Conservation (phyloP, 2,113 vertebrate species). For the Uropsilus gracilis region DNA sequence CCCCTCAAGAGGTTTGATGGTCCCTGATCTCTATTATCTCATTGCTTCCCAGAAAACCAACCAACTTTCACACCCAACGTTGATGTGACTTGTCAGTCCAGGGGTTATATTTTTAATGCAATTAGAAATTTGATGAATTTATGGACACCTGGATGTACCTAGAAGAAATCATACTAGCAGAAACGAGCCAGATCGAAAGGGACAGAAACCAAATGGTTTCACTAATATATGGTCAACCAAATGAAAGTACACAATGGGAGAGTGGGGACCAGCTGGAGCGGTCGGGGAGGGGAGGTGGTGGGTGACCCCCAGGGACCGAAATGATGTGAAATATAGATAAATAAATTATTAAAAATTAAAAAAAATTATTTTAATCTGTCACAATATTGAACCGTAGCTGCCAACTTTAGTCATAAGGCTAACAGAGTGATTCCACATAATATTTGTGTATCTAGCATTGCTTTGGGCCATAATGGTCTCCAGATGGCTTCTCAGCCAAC, state of each 20-base stretch:
- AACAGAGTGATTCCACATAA: neutral
- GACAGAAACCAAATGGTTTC: no score
- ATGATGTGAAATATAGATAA: no score
- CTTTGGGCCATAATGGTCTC: neutral
- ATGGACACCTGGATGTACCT: no score
- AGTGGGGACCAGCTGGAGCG: no score
- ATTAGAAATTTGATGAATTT: no score
- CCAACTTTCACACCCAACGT: conserved; percentile 7
- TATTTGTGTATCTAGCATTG: conserved; percentile 38
- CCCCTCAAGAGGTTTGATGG: neutral
- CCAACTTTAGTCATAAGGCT: conserved; percentile 29
- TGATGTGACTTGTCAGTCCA: neutral
- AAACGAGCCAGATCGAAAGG: no score
- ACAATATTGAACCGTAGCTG: conserved; percentile 44
- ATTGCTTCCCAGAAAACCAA: conserved; percentile 8
- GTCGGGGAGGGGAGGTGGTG: no score
- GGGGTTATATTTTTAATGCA: conserved; percentile 28
- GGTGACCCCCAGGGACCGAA: no score
- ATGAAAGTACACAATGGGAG: no score
- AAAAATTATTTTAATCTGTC: conserved; percentile 55
- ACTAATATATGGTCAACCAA: no score
- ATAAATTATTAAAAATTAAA: no score
- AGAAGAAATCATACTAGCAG: no score
- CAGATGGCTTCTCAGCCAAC: conserved; percentile 52
- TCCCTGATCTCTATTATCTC: neutral